phyloP scores from a whole-genome alignment of 2,888 invertebrate genomes.

The Clusia tigrina region DNA sequence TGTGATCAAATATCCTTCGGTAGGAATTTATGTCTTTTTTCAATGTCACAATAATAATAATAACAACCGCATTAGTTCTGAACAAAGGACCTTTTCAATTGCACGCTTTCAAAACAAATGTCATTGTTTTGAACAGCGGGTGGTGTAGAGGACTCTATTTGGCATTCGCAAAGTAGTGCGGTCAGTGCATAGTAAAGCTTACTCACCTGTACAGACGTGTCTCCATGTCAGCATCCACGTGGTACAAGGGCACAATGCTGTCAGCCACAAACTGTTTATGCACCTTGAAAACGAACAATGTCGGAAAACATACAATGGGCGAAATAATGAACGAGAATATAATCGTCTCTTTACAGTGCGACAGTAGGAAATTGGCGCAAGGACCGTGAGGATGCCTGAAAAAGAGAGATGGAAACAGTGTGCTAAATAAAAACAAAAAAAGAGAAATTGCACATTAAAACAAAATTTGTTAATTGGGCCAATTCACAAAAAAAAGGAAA shows the following conservation, averaged over 20 bases:
- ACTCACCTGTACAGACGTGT: constrained; percentile 60
- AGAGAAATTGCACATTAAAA: constrained; percentile 17
- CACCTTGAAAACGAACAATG: constrained; percentile 77
- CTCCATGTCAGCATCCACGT: constrained; percentile 58
- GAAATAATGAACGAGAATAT: constrained; percentile 78
- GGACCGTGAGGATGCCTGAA: constrained; percentile 81
- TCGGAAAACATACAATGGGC: constrained; percentile 82
- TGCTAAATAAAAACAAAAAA: constrained; percentile 40
- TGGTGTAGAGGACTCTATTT: too few relatives aligned
- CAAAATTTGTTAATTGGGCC: neutral
- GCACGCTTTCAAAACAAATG: too few relatives aligned
- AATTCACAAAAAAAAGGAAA: neutral
- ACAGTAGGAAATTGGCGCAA: constrained; percentile 77
- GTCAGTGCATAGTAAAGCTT: too few relatives aligned
- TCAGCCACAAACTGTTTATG: constrained; percentile 55
- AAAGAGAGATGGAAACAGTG: constrained; percentile 50
- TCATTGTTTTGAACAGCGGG: too few relatives aligned
- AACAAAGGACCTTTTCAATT: too few relatives aligned
- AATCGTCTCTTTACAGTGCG: constrained; percentile 80
- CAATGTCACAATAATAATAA: too few relatives aligned
- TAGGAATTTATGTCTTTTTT: too few relatives aligned
- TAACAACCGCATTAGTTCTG: too few relatives aligned
- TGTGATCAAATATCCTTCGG: too few relatives aligned
- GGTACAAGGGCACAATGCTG: constrained; percentile 51
- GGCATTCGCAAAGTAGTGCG: too few relatives aligned